Evolutionary conservation across 2,888 invertebrate genomes (phyloP).

Genomic region (Cantharis rufa): DNA sequence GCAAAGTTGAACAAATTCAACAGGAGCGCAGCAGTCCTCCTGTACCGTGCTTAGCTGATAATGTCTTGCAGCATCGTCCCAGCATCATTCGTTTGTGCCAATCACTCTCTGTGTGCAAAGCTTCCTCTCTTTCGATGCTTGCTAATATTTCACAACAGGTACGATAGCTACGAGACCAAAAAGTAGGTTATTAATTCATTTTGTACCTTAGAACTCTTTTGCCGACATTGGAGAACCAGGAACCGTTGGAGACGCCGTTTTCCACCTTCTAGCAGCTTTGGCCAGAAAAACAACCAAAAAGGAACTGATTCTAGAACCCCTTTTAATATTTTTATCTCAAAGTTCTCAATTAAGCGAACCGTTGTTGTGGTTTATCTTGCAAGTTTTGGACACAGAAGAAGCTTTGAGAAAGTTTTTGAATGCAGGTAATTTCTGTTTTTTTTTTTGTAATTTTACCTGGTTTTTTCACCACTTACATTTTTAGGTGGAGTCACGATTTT

Average conservation of each 20-base stretch:
- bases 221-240: conserved; percentile 63
- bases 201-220: conserved; percentile 33
- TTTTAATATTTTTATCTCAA: conserved; percentile 69
- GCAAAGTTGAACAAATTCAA: conserved; percentile 71
- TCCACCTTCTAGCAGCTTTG: conserved; percentile 77
- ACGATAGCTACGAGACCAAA: not conserved
- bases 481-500: conserved; percentile 71
- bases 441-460: not conserved
- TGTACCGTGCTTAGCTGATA: conserved; percentile 75
- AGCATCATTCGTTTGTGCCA: conserved; percentile 84
- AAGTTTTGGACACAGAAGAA: conserved; percentile 77
- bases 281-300: conserved; percentile 77
- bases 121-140: conserved; percentile 71
- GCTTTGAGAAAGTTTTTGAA: conserved; percentile 76
- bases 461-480: conserved; percentile 24
- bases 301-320: conserved; percentile 74
- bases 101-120: conserved; percentile 76
- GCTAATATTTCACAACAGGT: conserved; percentile 48
- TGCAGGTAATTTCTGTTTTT: conserved; percentile 56
- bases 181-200: not conserved
- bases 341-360: conserved; percentile 77
- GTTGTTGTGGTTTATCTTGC: conserved; percentile 80
- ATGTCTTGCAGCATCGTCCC: conserved; percentile 72
- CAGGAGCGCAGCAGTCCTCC: conserved; percentile 44
- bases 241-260: conserved; percentile 86